Percentiles rank a stretch among this genome's conserved stretches.
Conservation (phyloP, 2,113 vertebrate species). For the Hoplias malabaricus region DNA sequence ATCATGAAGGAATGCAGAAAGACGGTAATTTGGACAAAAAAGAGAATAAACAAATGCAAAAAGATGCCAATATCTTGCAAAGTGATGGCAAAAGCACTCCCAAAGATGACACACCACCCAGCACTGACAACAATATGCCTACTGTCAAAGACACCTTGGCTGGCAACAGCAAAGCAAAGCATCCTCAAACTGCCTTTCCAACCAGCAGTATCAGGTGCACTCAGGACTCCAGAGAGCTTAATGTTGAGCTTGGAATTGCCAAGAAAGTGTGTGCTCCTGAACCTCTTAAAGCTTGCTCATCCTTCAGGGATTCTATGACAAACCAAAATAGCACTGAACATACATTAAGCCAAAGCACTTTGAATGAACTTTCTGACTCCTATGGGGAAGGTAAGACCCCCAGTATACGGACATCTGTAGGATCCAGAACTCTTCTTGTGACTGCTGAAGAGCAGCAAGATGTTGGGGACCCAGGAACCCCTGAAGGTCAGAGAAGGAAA, state of each 20-base stretch:
- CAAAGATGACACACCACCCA: neutral
- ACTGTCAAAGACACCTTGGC: neutral
- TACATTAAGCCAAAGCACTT: neutral
- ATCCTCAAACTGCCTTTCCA: neutral
- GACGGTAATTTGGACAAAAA: neutral
- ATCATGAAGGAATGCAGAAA: neutral
- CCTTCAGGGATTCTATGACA: neutral
- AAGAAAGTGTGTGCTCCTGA: conserved; percentile 34
- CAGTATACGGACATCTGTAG: neutral
- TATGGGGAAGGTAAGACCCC: neutral
- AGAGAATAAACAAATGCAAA: neutral
- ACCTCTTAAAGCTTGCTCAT: conserved; percentile 25
- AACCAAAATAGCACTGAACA: neutral
- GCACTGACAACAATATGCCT: neutral
- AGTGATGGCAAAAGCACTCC: neutral
- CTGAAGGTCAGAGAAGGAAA: conserved; percentile 29
- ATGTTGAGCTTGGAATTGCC: conserved; percentile 5
- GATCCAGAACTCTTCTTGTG: neutral
- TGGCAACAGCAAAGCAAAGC: neutral
- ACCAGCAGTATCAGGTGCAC: neutral
- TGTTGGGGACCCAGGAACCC: neutral
- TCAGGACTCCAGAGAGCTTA: neutral
- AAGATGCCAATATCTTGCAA: neutral
- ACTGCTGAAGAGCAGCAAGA: conserved; percentile 21
- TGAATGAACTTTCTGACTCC: neutral